These are phyloP conservation scores for Amphiura filiformis DNA, from an alignment of 35 echinoderm and acorn worm species.

Conservation along the genomic window DNA sequence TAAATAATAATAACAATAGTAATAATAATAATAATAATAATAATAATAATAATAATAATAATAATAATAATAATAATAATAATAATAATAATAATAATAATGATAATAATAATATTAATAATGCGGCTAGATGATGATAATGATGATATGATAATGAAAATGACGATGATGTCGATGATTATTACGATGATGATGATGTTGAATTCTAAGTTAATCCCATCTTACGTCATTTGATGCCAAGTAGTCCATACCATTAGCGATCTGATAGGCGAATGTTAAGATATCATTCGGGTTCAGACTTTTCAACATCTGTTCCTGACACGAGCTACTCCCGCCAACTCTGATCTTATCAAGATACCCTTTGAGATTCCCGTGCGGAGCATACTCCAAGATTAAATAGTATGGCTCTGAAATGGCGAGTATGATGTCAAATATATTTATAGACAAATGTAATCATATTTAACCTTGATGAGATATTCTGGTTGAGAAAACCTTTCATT, in stretches of 20 bases:
- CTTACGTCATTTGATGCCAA: slow-evolving; percentile 47
- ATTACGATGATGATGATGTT: not conserved
- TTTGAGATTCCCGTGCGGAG: slow-evolving; percentile 62
- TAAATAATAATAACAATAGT: too few species aligned
- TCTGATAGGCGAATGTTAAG: slow-evolving; percentile 41
- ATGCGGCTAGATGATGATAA: too few species aligned
- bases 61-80: too few species aligned
- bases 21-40: too few species aligned
- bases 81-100: too few species aligned
- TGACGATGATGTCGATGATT: too few species aligned
- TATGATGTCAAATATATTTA: too few species aligned
- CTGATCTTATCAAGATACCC: slow-evolving; percentile 33
- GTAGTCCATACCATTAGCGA: slow-evolving; percentile 61
- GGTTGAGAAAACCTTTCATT: too few species aligned
- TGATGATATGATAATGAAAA: too few species aligned
- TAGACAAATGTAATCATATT: not conserved
- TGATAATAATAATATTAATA: too few species aligned
- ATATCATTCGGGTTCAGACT: slow-evolving; percentile 34
- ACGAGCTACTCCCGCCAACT: not conserved
- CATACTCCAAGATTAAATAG: slow-evolving; percentile 76
- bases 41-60: too few species aligned
- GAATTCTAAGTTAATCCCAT: not conserved
- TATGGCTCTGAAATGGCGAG: slow-evolving; percentile 39
- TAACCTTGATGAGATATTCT: not conserved
- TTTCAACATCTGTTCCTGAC: not conserved